Evolutionary conservation across 2,113 vertebrate genomes (phyloP).

Genomic region (Trichechus manatus): DNA sequence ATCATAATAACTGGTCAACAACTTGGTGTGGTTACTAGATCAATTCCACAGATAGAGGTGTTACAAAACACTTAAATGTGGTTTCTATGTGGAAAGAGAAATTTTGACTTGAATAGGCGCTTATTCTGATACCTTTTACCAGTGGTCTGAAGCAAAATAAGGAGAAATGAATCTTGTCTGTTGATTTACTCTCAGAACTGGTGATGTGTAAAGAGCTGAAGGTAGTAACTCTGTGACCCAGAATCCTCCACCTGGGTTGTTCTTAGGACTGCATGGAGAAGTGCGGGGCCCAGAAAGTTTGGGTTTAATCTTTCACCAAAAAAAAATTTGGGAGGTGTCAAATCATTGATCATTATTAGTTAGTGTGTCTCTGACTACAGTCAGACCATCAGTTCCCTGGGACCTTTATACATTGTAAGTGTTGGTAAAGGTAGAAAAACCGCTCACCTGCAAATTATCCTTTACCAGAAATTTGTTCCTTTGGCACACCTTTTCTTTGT

Average conservation of each 20-base stretch:
- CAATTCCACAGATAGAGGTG: background rate
- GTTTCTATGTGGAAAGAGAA: conserved; percentile 44
- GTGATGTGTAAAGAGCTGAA: conserved; percentile 28
- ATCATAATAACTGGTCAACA: background rate
- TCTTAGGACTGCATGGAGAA: conserved; percentile 25
- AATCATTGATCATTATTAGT: background rate
- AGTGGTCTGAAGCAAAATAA: conserved; percentile 48
- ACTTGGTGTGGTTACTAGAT: background rate
- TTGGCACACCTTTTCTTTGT: conserved; percentile 22
- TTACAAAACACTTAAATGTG: background rate
- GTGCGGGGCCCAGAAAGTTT: background rate
- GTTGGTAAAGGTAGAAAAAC: conserved; percentile 34
- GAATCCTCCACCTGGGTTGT: conserved; percentile 35
- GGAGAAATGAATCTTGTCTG: conserved; percentile 26
- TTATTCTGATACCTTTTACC: conserved; percentile 33
- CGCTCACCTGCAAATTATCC: background rate
- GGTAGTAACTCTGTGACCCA: background rate
- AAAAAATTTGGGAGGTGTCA: background rate
- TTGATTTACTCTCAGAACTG: conserved; percentile 59
- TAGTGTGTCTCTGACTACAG: background rate
- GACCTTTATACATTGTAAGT: background rate
- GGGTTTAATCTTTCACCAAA: conserved; percentile 28
- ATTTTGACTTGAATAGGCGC: conserved; percentile 19
- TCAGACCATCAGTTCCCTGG: background rate
- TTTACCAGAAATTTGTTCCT: conserved; percentile 14